Evolutionary conservation across 1,140 invertebrate species (phyloP).

Genomic region (Pseudomyrmex flavicornis): DNA sequence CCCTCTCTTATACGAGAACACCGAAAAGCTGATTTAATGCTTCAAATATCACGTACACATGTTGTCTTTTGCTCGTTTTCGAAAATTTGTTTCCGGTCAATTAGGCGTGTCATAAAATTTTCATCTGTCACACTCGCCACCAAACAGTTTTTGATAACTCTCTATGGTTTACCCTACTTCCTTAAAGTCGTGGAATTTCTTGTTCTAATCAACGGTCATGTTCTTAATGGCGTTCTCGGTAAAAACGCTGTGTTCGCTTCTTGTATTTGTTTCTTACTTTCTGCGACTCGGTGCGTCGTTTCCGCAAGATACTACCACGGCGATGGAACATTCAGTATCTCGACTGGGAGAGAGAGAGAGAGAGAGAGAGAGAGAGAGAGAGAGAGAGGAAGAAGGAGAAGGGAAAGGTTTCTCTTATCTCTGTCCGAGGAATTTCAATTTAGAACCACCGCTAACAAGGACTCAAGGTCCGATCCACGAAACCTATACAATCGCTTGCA

Average conservation of each 20-base stretch:
- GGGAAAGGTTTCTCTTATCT: conserved; percentile 27
- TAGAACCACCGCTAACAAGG: conserved; percentile 57
- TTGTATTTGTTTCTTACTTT: conserved; percentile 54
- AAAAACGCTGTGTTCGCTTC: conserved; percentile 25
- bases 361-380: too few species aligned
- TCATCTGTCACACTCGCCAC: not conserved
- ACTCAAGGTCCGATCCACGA: conserved; percentile 43
- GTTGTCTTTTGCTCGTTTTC: conserved; percentile 1
- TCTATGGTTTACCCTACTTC: not conserved
- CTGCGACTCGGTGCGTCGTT: conserved; percentile 19
- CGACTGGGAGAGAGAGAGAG: not conserved
- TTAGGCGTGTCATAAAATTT: not conserved
- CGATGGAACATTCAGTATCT: conserved; percentile 43
- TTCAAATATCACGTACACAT: not conserved
- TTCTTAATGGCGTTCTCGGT: conserved; percentile 34
- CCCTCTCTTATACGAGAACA: not conserved
- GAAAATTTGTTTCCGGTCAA: conserved; percentile 4
- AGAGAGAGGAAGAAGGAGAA: too few species aligned
- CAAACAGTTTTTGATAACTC: conserved; percentile 1
- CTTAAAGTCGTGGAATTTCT: conserved; percentile 38
- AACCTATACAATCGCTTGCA: conserved; percentile 42
- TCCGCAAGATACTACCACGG: conserved; percentile 10
- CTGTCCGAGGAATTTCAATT: conserved; percentile 60
- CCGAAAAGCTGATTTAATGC: conserved; percentile 4
- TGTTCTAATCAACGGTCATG: conserved; percentile 40